A percentile compares a stretch with the other conserved stretches of the same genome.
Conservation (phyloP, 2,888 invertebrate genomes). For the Tetrapedia diversipes region DNA sequence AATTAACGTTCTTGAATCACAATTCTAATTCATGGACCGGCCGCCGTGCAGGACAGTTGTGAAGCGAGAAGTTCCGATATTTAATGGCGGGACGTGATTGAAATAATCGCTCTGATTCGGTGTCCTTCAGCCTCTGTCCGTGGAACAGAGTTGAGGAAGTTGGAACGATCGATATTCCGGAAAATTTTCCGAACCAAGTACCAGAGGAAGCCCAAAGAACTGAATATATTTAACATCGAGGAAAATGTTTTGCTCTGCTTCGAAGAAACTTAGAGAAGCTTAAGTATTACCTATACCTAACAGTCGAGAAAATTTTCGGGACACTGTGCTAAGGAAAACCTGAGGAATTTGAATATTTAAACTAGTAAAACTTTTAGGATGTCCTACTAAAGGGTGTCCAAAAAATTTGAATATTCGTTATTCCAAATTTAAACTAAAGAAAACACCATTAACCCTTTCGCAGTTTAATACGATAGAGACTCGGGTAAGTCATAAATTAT, state of each 20-base stretch:
- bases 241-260: too few relatives aligned
- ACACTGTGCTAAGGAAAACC: neutral
- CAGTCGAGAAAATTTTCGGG: conserved; percentile 4
- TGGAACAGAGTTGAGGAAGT: neutral
- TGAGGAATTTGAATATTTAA: too few relatives aligned
- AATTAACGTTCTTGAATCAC: conserved; percentile 30
- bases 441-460: too few relatives aligned
- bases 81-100: conserved; percentile 10
- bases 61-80: conserved; percentile 14
- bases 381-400: too few relatives aligned
- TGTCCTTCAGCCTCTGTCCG: neutral
- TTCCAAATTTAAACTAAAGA: neutral
- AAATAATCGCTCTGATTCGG: conserved; percentile 34
- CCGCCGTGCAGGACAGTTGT: conserved; percentile 5
- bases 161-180: neutral
- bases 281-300: too few relatives aligned
- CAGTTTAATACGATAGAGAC: too few relatives aligned
- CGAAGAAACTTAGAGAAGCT: too few relatives aligned
- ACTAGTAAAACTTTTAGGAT: too few relatives aligned
- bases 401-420: neutral
- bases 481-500: too few relatives aligned
- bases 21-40: conserved; percentile 14
- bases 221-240: too few relatives aligned
- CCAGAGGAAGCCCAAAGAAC: too few relatives aligned
- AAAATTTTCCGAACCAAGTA: neutral